Evolutionary conservation across 2,113 vertebrate species (phyloP).

Genomic region (Leucopsar rothschildi): DNA sequence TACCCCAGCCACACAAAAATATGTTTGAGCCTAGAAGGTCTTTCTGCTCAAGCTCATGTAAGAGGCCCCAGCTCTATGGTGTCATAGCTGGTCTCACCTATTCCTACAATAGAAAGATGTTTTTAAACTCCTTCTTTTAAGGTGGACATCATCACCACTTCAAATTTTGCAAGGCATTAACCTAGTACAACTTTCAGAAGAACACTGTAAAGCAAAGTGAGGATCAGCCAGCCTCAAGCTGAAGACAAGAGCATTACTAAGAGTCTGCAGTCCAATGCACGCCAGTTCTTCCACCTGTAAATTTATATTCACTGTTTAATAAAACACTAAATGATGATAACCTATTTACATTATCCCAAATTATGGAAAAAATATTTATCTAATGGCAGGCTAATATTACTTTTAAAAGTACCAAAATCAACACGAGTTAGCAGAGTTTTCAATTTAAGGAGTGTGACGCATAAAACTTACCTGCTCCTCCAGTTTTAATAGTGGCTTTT

Average conservation of each 20-base stretch:
- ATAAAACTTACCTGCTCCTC: conserved; percentile 79
- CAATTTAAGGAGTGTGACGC: neutral
- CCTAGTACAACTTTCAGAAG: neutral
- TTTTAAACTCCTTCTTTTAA: neutral
- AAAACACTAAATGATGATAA: neutral
- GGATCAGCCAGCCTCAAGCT: neutral
- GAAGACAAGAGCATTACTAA: neutral
- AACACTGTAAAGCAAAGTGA: neutral
- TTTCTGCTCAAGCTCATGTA: neutral
- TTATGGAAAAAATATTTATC: neutral
- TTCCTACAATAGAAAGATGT: neutral
- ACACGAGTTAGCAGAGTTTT: neutral
- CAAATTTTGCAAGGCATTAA: neutral
- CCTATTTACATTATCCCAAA: neutral
- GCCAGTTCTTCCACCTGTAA: neutral
- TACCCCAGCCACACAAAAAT: neutral
- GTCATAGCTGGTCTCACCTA: neutral
- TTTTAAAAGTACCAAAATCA: neutral
- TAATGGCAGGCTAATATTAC: neutral
- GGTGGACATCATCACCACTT: neutral
- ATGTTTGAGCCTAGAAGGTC: neutral
- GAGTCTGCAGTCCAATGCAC: neutral
- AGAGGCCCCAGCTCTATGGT: neutral
- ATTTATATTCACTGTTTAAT: neutral
- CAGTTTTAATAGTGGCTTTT: conserved; percentile 87